Evolutionary conservation across 30 jellyfish, hydroid and myxozoan genomes (phyloP), one percentile per base, ranked within the genome.

Genomic region (Chrysaora quinquecirrha): DNA sequence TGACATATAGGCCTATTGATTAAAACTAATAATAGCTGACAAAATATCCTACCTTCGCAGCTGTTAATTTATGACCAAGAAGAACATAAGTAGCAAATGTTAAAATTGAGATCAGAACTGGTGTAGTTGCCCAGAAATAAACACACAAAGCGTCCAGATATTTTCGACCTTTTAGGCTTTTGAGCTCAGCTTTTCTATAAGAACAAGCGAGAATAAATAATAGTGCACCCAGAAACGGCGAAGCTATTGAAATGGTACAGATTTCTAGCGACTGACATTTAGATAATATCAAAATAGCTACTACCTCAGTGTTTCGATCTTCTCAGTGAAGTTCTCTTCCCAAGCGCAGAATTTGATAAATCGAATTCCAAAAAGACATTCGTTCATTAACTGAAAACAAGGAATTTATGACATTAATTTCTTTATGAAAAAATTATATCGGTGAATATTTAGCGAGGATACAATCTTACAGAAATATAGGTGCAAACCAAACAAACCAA

Each of bases 61-160:
- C 99, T 30, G 99, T 94, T 85, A 94, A 38, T 46, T 83, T 66
- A 61, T 84, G 48, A 10, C 97, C 99, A 74, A 94, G 82, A 18
- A 75, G 35, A 7, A 94, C 90, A 58, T 94, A 94, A 0, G 97
- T 87, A 0, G 89, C 78, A 75, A 94, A 94, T 1, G 99, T 94
- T 61, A 94, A 71, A 63, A 94, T 82, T 7, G 99, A 94, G 34
- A 94, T 94, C 67, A 87, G 76, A 25, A 89, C 97, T 1, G 99
- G 97, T 27, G 99, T 84, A 20, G 97, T 77, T 1, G 99, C 99
- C 99, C 99, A 95, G 79, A 95, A 95, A 52, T 84, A 89, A 38
- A 95, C 99, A 80, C 99, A 95, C 80, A 89, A 76, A 33, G 99
- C 99, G 66, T 89, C 99, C 50, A 95, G 61, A 47, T 95, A 95